Evolutionary conservation across 2,888 invertebrate genomes (phyloP), one percentile per base, ranked within the genome.

Genomic region (Metopia argyrocephala): DNA sequence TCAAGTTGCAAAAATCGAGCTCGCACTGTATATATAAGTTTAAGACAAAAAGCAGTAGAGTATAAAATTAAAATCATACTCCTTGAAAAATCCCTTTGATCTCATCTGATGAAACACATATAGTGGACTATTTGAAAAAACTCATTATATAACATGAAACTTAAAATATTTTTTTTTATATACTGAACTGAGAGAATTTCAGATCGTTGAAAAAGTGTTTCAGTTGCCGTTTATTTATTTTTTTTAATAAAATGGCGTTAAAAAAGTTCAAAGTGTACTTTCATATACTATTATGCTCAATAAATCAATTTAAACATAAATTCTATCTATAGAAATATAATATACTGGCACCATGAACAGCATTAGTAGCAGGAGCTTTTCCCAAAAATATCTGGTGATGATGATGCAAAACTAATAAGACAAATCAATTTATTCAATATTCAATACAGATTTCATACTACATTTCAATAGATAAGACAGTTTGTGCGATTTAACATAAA

Each of bases 381-480:
- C 15, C 12, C 9, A 38, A 38, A 38, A 38, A 15, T 38, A 38
- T 9, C 9, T 38, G 38, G 15, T 12, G 28, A 28, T 28, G 31
- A 31, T 66, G 50, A 68, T n/a, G 59, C 71, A 78, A 71, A 61
- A 73, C 65, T 65, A 73, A 78, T 78, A 78, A 78, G 78, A 78
- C 71, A 78, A 78, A 78, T 71, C 78, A 59, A 78, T 78, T 71
- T 78, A 71, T 71, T 78, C n/a, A 78, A 66, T 62, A 78, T 71
- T 31, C 9, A 38, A 61, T 54, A 78, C 71, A 71, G 71, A 71
- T 66, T 66, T 61, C 45, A 61, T 59, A 61, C 64, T 57, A 48
- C 23, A 73, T 65, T 65, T 73, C 56, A 56, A 73, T 48, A 64
- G 31, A 65, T 73, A 62, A 2, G 25, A 61, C 61, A 21, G 38